Percentiles rank a stretch among this genome's conserved stretches.
Evolutionary conservation across 2,888 invertebrate species (phyloP).

Genomic region (Amaurobius ferox): DNA sequence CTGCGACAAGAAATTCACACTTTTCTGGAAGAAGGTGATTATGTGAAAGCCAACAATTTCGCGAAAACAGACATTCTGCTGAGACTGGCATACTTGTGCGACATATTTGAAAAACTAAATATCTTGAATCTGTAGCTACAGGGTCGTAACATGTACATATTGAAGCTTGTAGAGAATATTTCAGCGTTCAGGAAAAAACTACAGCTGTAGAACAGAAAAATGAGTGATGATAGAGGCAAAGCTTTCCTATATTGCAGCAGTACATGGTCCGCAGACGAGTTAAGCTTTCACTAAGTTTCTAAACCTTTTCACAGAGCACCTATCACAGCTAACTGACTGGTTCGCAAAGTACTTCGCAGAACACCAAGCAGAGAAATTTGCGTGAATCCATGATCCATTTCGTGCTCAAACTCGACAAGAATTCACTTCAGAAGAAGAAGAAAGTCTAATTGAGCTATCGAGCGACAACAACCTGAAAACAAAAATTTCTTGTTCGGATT

Average conservation of each 20-base stretch:
- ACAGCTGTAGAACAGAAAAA: too few species aligned
- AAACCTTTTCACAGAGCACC: background rate
- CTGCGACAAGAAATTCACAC: too few species aligned
- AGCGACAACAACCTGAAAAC: background rate
- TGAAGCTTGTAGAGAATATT: too few species aligned
- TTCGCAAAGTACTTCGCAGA: constrained; percentile 3
- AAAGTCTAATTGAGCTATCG: background rate
- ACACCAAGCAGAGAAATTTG: background rate
- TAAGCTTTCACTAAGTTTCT: background rate
- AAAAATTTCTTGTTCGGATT: background rate
- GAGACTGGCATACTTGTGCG: too few species aligned
- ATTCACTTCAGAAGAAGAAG: background rate
- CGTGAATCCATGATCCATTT: constrained; percentile 11
- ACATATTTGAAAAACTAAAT: too few species aligned
- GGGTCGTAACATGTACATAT: too few species aligned
- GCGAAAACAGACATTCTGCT: too few species aligned
- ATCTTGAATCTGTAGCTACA: too few species aligned
- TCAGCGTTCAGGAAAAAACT: too few species aligned
- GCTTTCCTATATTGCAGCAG: background rate
- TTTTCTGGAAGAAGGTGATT: too few species aligned
- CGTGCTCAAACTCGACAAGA: background rate
- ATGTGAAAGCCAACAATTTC: background rate
- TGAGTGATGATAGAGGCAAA: too few species aligned
- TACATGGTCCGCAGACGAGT: background rate
- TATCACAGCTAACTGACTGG: background rate